phyloP scores from a whole-genome alignment of 2,113 vertebrate genomes.

The Gnathonemus longibarbis region DNA sequence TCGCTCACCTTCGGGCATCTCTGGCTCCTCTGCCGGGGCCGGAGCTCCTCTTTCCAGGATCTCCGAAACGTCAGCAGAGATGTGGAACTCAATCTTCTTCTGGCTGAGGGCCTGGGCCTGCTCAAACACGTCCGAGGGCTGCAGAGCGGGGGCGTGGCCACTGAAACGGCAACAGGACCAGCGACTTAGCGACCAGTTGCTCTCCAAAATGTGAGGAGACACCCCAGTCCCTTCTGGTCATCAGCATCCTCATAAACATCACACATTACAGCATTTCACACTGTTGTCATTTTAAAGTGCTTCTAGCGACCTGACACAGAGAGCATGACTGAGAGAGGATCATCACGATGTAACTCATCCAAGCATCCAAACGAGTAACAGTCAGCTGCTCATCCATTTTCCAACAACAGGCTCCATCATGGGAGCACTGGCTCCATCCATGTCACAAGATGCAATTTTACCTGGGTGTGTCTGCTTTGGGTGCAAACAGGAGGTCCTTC shows the following conservation, averaged over 20 bases:
- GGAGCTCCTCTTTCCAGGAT: constrained; percentile 49
- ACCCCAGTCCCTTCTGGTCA: not conserved
- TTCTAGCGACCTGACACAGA: not conserved
- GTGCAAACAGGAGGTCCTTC: constrained; percentile 77
- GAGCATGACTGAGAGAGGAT: not conserved
- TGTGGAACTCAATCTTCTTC: constrained; percentile 90
- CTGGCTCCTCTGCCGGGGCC: constrained; percentile 10
- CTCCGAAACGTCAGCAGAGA: constrained; percentile 67
- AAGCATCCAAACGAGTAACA: not conserved
- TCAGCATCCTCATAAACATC: not conserved
- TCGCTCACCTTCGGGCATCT: constrained; percentile 37
- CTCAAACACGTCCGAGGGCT: constrained; percentile 90
- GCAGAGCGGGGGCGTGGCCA: constrained; percentile 60
- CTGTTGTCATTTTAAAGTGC: not conserved
- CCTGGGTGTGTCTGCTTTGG: constrained; percentile 70
- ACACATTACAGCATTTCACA: not conserved
- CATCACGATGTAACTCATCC: not conserved
- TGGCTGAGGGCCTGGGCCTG: constrained; percentile 69
- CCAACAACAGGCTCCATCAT: not conserved
- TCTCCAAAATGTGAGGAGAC: not conserved
- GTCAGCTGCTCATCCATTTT: not conserved
- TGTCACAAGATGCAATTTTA: constrained; percentile 43
- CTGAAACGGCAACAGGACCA: constrained; percentile 56
- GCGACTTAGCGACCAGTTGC: not conserved
- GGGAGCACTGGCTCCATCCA: not conserved